Conservation (phyloP, 2,113 vertebrate genomes). For the Syrrhaptes paradoxus region DNA sequence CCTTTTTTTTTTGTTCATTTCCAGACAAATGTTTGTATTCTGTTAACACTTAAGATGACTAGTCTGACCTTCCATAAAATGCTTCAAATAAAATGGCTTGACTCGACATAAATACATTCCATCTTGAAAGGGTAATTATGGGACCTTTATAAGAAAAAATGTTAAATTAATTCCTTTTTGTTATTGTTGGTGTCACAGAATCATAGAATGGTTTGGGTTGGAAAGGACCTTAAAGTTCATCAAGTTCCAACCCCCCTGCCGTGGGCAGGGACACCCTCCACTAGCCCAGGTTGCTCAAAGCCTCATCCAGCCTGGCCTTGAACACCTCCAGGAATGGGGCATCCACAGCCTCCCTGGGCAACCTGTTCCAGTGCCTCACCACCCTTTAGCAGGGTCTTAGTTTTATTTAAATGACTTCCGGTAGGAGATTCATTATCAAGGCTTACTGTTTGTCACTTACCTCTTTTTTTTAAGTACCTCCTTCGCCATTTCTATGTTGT, state of each 20-base stretch:
- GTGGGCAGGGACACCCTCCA: no score
- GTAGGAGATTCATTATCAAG: background rate
- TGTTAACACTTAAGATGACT: background rate
- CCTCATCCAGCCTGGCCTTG: no score
- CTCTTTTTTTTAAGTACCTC: background rate
- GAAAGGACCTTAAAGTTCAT: no score
- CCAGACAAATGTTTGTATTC: background rate
- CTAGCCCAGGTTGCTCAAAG: no score
- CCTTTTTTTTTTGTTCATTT: constrained; percentile 4
- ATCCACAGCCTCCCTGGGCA: no score
- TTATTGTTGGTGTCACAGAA: constrained; percentile 10
- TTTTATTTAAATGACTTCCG: constrained; percentile 43
- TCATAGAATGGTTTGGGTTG: no score
- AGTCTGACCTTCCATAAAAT: background rate
- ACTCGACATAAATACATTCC: constrained; percentile 40
- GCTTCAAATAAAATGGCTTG: constrained; percentile 15
- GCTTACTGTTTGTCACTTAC: background rate
- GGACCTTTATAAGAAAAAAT: constrained; percentile 58
- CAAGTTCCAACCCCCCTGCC: no score
- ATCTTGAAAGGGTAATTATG: constrained; percentile 60
- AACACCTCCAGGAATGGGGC: no score
- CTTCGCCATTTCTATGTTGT: background rate
- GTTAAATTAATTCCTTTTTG: constrained; percentile 52
- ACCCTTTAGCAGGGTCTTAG: constrained; percentile 11
- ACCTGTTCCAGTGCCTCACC: no score